Evolutionary conservation across 2,888 invertebrate species (phyloP), one percentile per base, ranked within the genome.

Genomic region (Ormyrus labotus): DNA sequence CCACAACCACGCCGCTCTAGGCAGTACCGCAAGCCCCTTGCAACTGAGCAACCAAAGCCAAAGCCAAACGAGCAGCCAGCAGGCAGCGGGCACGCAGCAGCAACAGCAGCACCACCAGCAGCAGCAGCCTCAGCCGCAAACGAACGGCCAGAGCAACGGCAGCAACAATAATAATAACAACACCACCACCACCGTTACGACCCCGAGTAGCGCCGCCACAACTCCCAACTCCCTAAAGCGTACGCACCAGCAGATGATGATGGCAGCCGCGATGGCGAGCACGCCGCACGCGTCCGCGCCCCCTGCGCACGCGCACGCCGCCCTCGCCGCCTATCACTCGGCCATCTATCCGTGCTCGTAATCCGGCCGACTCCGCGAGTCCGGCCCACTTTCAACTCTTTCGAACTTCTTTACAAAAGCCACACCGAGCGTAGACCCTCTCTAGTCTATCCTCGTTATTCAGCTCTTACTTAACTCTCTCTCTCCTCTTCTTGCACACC

Each of bases 341-440:
- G 95, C 95, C 94, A 95, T 95, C 93, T 95, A 95, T 94, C 95
- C 95, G 94, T 95, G 95, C 93, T 95, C 95, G 94, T 95, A 95
- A 94, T 94, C 13, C n/a, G 47, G 63, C 47, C 53, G n/a, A 34
- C 45, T 10, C 13, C 55, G 45, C 57, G 53, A 13, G 45, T 34
- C 47, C 9, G 53, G 48, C 57, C 19, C 50, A 19, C 8, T 47
- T 34, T 57, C 64, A 45, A 19, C 13, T 65, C 10, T 55, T 34
- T 45, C 34, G 13, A 13, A 13, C 13, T 13, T 51, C 53, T 53
- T 13, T 34, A 45, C 8, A 51, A 19, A n/a, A 47, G 34, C 11
- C 19, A 48, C 67, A 67, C 70, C 65, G 65, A 71, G 65, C 65
- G 10, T 47, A n/a, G 60, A 61, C 55, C 5, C n/a, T 58, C 61